Conservation (phyloP, 2,888 invertebrate species). For the Eucera pruinosa region DNA sequence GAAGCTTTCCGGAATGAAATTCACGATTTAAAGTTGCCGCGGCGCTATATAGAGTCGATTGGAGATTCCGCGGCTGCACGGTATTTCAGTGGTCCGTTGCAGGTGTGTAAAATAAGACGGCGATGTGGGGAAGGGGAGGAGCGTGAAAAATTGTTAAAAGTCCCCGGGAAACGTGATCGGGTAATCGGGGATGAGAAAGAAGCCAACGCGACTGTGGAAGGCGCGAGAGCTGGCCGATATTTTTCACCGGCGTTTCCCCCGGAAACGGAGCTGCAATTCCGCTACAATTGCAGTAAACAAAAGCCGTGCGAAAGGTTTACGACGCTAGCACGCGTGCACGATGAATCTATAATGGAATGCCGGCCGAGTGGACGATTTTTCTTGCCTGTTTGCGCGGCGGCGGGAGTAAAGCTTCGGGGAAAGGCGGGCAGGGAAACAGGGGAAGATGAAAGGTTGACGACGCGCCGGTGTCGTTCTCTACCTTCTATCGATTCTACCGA, state of each 20-base stretch:
- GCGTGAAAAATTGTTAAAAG: conserved; percentile 52
- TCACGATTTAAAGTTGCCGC: background rate
- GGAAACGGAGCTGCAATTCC: conserved; percentile 54
- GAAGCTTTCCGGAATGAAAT: background rate
- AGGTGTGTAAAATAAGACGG: background rate
- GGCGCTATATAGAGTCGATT: too few species aligned
- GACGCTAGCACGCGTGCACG: conserved; percentile 40
- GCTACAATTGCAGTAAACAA: conserved; percentile 54
- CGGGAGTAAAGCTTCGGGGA: background rate
- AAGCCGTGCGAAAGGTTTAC: conserved; percentile 57
- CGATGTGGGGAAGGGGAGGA: too few species aligned
- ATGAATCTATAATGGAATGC: conserved; percentile 52
- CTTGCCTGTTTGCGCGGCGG: background rate
- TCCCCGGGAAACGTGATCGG: conserved; percentile 47
- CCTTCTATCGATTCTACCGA: conserved; percentile 64
- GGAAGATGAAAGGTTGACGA: conserved; percentile 39
- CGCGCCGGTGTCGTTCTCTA: conserved; percentile 32
- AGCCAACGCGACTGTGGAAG: background rate
- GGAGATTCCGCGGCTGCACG: too few species aligned
- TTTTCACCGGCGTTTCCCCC: conserved; percentile 47
- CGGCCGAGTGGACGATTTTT: conserved; percentile 31
- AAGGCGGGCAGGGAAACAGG: background rate
- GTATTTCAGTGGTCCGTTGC: background rate
- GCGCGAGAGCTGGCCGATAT: conserved; percentile 24
- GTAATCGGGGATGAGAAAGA: conserved; percentile 44